Percentiles rank a stretch among this genome's conserved stretches.
Conservation (phyloP, 35 echinoderm and acorn worm species). For the Holothuria glaberrima region DNA sequence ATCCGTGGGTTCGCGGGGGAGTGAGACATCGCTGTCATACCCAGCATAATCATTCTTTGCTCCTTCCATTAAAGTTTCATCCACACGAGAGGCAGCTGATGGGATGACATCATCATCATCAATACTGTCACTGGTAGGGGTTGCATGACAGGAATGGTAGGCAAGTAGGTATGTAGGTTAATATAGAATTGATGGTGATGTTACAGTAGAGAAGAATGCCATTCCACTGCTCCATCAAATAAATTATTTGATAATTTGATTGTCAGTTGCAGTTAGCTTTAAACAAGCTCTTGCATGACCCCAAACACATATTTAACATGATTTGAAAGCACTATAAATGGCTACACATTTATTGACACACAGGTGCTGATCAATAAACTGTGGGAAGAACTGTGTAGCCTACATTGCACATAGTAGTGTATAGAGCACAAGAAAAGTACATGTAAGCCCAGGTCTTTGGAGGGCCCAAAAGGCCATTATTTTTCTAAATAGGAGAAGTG, state of each 20-base stretch:
- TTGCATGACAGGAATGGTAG: neutral
- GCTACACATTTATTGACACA: no score
- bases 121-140: constrained; percentile 48
- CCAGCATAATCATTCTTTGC: constrained; percentile 64
- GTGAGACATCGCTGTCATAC: constrained; percentile 57
- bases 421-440: no score
- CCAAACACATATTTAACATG: no score
- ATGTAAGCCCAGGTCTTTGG: no score
- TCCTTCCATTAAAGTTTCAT: constrained; percentile 50
- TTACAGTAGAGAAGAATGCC: neutral
- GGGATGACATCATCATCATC: constrained; percentile 39
- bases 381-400: no score
- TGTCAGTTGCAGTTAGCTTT: neutral
- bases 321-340: no score
- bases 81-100: neutral
- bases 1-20: constrained; percentile 10
- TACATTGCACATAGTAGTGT: no score
- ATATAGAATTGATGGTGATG: neutral
- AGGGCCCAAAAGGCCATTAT: no score
- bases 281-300: no score
- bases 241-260: neutral
- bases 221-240: neutral
- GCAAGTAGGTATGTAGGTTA: neutral
- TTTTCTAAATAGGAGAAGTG: no score
- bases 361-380: no score